phyloP scores from a whole-genome alignment of 2,113 vertebrate species.

The Mus spicilegus region DNA sequence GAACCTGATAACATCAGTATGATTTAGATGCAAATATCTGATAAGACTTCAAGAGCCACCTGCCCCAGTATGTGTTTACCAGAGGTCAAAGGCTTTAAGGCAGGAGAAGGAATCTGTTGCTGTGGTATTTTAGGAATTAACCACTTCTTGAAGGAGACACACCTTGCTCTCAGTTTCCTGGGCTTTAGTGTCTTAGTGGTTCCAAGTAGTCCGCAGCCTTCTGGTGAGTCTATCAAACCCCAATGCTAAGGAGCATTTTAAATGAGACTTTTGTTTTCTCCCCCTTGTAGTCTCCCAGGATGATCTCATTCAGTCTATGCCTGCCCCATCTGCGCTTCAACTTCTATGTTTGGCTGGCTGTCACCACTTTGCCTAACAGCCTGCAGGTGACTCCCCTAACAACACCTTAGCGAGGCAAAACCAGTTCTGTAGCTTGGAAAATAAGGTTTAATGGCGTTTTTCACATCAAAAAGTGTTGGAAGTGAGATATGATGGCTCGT shows the following conservation, averaged over 20 bases:
- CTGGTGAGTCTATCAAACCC: not conserved
- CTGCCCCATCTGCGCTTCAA: not conserved
- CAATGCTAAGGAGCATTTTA: not conserved
- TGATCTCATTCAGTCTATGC: not conserved
- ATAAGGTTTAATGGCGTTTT: not conserved
- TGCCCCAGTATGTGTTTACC: slow-evolving; percentile 36
- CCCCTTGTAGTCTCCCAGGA: not conserved
- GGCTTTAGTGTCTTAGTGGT: not conserved
- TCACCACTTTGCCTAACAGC: not conserved
- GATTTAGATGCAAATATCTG: slow-evolving; percentile 65
- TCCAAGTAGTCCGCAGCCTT: not conserved
- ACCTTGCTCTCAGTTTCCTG: not conserved
- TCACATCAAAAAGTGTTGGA: not conserved
- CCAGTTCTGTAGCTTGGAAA: slow-evolving; percentile 14
- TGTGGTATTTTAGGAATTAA: slow-evolving; percentile 76
- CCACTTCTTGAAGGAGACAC: not conserved
- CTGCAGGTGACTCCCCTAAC: not conserved
- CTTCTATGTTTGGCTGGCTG: not conserved
- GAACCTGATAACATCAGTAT: slow-evolving; percentile 14
- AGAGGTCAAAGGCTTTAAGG: slow-evolving; percentile 32
- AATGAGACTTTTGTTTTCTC: not conserved
- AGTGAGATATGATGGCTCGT: not conserved
- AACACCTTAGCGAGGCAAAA: not conserved
- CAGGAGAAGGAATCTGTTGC: slow-evolving; percentile 47
- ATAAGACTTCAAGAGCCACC: slow-evolving; percentile 54